Evolutionary conservation across 2,888 invertebrate species (phyloP), one percentile per base, ranked within the genome.

Genomic region (Leptarthrus brevirostris): DNA sequence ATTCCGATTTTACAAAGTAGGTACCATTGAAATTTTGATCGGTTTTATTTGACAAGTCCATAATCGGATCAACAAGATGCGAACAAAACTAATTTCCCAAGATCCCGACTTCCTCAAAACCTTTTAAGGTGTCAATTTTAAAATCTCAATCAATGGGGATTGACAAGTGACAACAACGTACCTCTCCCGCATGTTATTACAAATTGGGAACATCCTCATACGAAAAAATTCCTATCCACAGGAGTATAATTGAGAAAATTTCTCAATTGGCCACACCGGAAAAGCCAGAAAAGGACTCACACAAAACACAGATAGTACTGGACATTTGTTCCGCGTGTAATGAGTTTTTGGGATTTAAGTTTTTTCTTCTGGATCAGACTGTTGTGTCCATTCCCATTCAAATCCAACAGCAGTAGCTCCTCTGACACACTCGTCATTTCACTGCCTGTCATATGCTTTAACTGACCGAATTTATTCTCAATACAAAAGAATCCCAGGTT

Each of bases 301-400:
- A 36, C 1, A 8, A 24, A 26, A 8, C 12, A 40, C 40, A 40
- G 40, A 40, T 12, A 40, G 1, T 24, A 47, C 26, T 26, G 47
- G 16, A 16, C 26, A 49, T 52, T 75, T 75, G 75, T 75, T 73
- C 36, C 16, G 36, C 72, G 66, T 75, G 73, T 75, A 75, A 75
- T 75, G 74, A 75, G 75, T 75, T 75, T 75, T 75, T 58, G 72
- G 58, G 75, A 74, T 74, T 74, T 75, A 70, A 58, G 61, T 58
- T 73, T 70, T 49, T 72, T 20, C n/a, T 58, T 53, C 30, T 30
- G 30, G 54, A 14, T 53, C 16, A 26, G 22, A 14, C 20, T 8
- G 22, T 61, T 73, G 58, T 53, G 22, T 69, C 26, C 30, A 44
- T 66, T 66, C 61, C 30, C 14, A n/a, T 16, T 18, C 34, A 34